Percentiles rank a stretch among this genome's conserved stretches.
Evolutionary conservation across 2,113 vertebrate species (phyloP).

Genomic region (Eptesicus fuscus): DNA sequence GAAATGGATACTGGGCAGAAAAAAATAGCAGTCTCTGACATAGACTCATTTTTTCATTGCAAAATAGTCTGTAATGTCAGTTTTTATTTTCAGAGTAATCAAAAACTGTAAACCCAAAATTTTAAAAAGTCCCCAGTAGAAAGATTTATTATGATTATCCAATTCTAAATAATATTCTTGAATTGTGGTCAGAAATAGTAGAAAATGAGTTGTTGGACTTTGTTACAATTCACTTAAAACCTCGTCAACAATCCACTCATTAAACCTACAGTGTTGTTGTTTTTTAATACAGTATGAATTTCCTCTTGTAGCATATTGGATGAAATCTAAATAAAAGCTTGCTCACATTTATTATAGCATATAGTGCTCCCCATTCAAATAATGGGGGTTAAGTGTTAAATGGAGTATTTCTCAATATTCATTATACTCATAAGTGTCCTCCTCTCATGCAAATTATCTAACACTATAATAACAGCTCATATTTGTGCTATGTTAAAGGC

Average conservation of each 20-base stretch:
- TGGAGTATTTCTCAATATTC: constrained; percentile 13
- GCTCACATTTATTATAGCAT: neutral
- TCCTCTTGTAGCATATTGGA: neutral
- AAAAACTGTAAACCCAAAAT: constrained; percentile 14
- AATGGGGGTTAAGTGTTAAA: neutral
- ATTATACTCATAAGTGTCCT: neutral
- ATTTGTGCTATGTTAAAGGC: constrained; percentile 52
- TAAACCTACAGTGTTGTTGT: neutral
- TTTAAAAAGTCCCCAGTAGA: neutral
- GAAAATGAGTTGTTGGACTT: neutral
- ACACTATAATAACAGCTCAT: neutral
- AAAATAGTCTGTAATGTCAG: neutral
- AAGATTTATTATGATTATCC: neutral
- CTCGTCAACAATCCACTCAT: neutral
- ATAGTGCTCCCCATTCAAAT: neutral
- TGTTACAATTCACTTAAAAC: neutral
- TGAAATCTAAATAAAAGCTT: constrained; percentile 28
- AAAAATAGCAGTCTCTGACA: neutral
- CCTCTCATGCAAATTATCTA: constrained; percentile 35
- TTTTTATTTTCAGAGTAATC: constrained; percentile 22
- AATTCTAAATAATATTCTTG: constrained; percentile 11
- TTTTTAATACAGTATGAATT: neutral
- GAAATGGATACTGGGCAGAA: neutral
- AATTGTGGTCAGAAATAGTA: neutral
- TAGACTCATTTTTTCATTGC: constrained; percentile 3